Evolutionary conservation across 2,888 invertebrate species (phyloP).

Genomic region (Crematogaster levior): DNA sequence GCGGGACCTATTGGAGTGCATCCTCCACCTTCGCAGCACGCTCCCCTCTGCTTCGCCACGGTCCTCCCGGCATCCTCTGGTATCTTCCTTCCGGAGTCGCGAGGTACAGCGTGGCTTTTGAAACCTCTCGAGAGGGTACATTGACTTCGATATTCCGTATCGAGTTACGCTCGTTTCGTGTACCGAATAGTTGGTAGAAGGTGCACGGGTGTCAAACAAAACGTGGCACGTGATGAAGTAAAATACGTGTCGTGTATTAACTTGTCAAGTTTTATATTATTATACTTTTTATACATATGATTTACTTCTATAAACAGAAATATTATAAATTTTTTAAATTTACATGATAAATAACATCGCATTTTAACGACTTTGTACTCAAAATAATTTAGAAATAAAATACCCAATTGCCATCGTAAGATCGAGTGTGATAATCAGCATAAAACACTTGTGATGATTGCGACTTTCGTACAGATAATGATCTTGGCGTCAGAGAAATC

Average conservation of each 20-base stretch:
- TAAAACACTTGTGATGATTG: conserved; percentile 56
- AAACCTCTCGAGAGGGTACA: conserved; percentile 76
- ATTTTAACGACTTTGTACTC: not conserved
- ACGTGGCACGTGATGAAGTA: conserved; percentile 14
- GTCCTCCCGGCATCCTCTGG: conserved; percentile 62
- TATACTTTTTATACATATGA: not conserved
- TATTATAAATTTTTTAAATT: not conserved
- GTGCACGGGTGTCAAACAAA: conserved; percentile 44
- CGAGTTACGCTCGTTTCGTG: conserved; percentile 78
- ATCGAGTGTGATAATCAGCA: conserved; percentile 30
- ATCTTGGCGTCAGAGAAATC: conserved; percentile 78
- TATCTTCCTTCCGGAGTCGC: conserved; percentile 66
- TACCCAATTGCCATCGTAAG: not conserved
- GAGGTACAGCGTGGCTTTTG: conserved; percentile 77
- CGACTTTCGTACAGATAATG: conserved; percentile 62
- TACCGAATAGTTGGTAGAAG: conserved; percentile 64
- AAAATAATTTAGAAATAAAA: not conserved
- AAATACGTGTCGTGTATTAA: conserved; percentile 16
- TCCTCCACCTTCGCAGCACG: conserved; percentile 66
- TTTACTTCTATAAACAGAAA: not conserved
- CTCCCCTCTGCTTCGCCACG: conserved; percentile 56
- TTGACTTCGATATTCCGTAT: conserved; percentile 78
- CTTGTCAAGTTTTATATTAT: conserved; percentile 17
- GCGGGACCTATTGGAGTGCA: conserved; percentile 79
- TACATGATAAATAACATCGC: not conserved